phyloP scores from a whole-genome alignment of 2,797 vertebrate genomes.

The Acomys russatus region DNA sequence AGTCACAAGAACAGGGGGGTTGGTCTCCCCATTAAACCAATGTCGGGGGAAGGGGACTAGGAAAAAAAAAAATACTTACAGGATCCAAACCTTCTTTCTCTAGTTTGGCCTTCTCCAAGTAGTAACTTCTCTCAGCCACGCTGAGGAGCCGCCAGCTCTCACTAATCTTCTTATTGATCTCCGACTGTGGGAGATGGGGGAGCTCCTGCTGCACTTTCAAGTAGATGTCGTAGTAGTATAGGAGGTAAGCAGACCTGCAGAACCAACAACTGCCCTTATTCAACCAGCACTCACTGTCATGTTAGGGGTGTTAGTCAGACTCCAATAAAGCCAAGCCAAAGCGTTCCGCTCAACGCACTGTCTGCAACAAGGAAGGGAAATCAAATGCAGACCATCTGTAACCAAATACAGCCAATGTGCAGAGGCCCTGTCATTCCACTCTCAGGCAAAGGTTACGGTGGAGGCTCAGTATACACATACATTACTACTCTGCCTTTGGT shows the following conservation, averaged over 20 bases:
- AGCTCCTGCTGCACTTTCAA: slow-evolving; percentile 96
- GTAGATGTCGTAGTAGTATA: slow-evolving; percentile 99
- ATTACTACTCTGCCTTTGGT: not conserved
- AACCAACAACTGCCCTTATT: slow-evolving; percentile 45
- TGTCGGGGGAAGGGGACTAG: not conserved
- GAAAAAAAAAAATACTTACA: slow-evolving; percentile 88
- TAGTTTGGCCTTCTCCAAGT: slow-evolving; percentile 96
- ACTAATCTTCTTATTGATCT: slow-evolving; percentile 99
- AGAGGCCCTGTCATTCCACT: not conserved
- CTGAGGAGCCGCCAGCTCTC: slow-evolving; percentile 98
- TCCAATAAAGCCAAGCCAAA: not conserved
- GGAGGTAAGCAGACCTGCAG: slow-evolving; percentile 96
- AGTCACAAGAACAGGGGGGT: not conserved
- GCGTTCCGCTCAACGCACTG: slow-evolving; percentile 49
- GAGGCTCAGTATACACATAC: not conserved
- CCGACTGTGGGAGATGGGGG: slow-evolving; percentile 97
- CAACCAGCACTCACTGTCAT: not conserved
- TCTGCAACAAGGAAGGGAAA: slow-evolving; percentile 17
- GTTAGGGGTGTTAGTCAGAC: not conserved
- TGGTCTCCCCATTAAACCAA: not conserved
- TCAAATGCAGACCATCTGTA: slow-evolving; percentile 15
- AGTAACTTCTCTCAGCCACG: slow-evolving; percentile 97
- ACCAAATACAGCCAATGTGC: not conserved
- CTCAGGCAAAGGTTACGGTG: not conserved
- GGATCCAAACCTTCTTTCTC: slow-evolving; percentile 96